These are phyloP conservation scores for Philopotamus ludificatus DNA, from an alignment of 1,140 invertebrate species.

Conservation along the genomic window DNA sequence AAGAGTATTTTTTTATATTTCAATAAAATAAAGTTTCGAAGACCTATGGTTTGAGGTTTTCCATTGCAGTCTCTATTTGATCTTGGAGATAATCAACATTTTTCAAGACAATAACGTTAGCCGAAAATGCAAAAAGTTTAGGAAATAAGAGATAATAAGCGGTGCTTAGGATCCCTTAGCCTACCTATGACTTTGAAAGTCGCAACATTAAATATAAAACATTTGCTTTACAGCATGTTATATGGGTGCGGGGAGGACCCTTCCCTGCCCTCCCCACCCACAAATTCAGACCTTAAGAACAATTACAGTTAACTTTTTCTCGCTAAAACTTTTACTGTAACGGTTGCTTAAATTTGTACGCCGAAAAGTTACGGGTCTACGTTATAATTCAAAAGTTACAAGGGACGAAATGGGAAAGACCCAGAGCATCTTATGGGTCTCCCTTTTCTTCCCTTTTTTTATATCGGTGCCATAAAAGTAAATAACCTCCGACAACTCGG, in stretches of 20 bases:
- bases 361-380: conserved; percentile 19
- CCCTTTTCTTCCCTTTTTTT: conserved; percentile 11
- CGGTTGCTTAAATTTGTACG: conserved; percentile 38
- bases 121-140: background rate
- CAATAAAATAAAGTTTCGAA: too few relatives aligned
- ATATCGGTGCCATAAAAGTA: too few relatives aligned
- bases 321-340: conserved; percentile 30
- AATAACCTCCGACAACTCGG: too few relatives aligned
- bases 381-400: conserved; percentile 37
- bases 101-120: too few relatives aligned
- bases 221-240: background rate
- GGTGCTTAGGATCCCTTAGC: background rate
- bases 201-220: background rate
- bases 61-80: too few relatives aligned
- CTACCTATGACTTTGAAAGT: background rate
- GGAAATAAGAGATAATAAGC: background rate
- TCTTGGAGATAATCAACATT: too few relatives aligned
- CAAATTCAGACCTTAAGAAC: conserved; percentile 17
- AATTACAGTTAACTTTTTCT: conserved; percentile 37
- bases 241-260: background rate
- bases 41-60: too few relatives aligned
- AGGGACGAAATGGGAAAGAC: conserved; percentile 16
- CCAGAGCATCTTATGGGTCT: conserved; percentile 8
- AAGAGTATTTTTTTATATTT: too few relatives aligned
- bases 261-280: background rate